Conservation (phyloP, 2,888 invertebrate species). For the Tanytarsus gracilentus region DNA sequence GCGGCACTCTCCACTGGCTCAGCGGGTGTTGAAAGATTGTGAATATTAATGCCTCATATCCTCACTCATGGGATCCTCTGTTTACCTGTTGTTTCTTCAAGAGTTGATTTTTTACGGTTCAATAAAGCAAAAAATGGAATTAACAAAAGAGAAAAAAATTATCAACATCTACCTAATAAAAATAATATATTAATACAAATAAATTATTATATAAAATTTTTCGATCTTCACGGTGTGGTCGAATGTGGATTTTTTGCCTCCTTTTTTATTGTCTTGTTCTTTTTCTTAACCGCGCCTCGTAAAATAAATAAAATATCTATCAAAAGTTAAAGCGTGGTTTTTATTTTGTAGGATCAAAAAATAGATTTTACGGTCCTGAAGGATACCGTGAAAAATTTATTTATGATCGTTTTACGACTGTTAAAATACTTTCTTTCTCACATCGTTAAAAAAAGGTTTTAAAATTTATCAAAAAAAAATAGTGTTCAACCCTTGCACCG, state of each 20-base stretch:
- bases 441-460: background rate
- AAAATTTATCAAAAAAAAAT: background rate
- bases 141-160: background rate
- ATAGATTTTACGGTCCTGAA: too few relatives aligned
- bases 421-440: background rate
- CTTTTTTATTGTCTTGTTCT: too few relatives aligned
- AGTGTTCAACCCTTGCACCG: too few relatives aligned
- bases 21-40: slow-evolving; percentile 11
- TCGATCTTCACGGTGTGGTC: background rate
- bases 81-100: background rate
- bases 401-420: too few relatives aligned
- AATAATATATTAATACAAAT: slow-evolving; percentile 19
- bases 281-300: too few relatives aligned
- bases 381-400: background rate
- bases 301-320: too few relatives aligned
- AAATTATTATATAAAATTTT: slow-evolving; percentile 10
- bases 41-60: slow-evolving; percentile 6
- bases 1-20: background rate
- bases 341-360: too few relatives aligned
- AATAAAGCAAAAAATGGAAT: background rate
- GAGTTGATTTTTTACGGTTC: background rate
- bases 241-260: too few relatives aligned
- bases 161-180: slow-evolving; percentile 22
- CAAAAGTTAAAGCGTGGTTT: too few relatives aligned
- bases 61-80: too few relatives aligned